These are phyloP conservation scores for Zaprionus davidi DNA, from an alignment of 1,140 invertebrate genomes.

Conservation along the genomic window DNA sequence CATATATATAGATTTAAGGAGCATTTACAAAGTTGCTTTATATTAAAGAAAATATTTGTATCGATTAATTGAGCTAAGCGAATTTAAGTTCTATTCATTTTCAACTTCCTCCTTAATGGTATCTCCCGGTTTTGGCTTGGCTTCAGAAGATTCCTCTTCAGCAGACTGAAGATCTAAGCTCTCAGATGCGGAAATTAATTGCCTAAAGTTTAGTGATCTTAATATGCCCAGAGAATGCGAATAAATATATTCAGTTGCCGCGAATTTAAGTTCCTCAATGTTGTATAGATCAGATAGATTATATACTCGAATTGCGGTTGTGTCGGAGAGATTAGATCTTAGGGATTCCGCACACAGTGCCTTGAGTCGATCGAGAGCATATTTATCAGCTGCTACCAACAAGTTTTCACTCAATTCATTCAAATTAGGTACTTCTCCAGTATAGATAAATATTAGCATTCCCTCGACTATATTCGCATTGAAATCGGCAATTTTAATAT, in stretches of 20 bases:
- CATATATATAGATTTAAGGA: not conserved
- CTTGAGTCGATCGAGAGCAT: not conserved
- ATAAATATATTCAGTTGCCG: not conserved
- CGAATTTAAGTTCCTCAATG: not conserved
- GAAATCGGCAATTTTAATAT: not conserved
- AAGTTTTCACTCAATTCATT: not conserved
- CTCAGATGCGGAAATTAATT: slow-evolving; percentile 1
- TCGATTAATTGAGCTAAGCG: not conserved
- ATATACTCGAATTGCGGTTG: not conserved
- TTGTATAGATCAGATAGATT: not conserved
- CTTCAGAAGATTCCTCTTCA: not conserved
- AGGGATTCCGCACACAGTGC: not conserved
- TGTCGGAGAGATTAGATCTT: not conserved
- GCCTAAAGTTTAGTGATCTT: not conserved
- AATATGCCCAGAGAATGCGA: not conserved
- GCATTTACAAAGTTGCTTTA: not conserved
- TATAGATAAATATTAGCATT: not conserved
- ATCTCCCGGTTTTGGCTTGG: not conserved
- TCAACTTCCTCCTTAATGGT: not conserved
- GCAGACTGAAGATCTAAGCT: slow-evolving; percentile 1
- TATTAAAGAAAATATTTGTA: not conserved
- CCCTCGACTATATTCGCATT: not conserved
- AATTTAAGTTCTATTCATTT: not conserved
- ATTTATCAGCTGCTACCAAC: not conserved
- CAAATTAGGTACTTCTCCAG: not conserved